Conservation (phyloP, 1,140 invertebrate genomes). For the Fragariocoptes setiger region DNA sequence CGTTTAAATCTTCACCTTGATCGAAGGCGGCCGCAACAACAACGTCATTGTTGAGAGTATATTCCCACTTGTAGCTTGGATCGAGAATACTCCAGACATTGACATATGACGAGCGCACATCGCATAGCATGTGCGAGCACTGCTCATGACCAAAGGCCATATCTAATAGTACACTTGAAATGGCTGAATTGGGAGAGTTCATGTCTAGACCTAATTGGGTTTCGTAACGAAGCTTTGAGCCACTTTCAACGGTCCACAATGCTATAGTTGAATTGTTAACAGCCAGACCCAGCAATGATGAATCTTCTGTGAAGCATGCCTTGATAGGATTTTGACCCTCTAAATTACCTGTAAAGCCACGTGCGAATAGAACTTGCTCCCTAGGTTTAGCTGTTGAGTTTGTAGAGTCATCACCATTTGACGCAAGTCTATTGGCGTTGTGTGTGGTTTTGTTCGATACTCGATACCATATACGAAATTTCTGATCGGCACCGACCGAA, state of each 20-base stretch:
- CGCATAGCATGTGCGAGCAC: background rate
- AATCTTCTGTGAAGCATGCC: too few relatives aligned
- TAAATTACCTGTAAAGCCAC: background rate
- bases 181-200: background rate
- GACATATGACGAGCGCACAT: background rate
- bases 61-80: background rate
- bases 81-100: background rate
- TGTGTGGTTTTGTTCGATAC: background rate
- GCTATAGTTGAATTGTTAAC: background rate
- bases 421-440: too few relatives aligned
- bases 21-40: background rate
- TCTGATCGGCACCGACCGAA: conserved; percentile 36
- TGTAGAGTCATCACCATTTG: too few relatives aligned
- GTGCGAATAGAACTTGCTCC: background rate
- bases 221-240: background rate
- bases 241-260: background rate
- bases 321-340: background rate
- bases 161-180: background rate
- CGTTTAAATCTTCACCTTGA: background rate
- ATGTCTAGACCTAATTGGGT: background rate
- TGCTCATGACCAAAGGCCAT: background rate
- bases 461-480: background rate
- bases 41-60: background rate
- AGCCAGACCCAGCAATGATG: background rate
- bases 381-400: background rate